Evolutionary conservation across 1,140 invertebrate species (phyloP).

Genomic region (Phymorhynchus buccinoides): DNA sequence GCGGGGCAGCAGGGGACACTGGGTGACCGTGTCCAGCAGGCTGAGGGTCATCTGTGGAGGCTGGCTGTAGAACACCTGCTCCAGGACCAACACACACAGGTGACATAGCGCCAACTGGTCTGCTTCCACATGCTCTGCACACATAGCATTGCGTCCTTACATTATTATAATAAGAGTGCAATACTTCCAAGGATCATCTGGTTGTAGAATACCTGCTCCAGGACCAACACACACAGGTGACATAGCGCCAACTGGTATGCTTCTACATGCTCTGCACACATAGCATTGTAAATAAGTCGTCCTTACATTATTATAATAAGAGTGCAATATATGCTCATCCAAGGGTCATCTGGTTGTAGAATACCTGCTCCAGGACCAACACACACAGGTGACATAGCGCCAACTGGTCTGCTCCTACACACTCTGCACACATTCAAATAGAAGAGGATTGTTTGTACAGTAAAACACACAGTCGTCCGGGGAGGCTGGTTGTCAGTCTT

Average conservation of each 20-base stretch:
- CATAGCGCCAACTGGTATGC: not conserved
- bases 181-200: too few species aligned
- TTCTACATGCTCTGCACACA: not conserved
- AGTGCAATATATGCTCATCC: too few species aligned
- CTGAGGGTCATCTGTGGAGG: not conserved
- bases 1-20: not conserved
- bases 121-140: not conserved
- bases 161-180: too few species aligned
- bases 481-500: too few species aligned
- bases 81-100: not conserved
- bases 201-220: not conserved
- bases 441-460: too few species aligned
- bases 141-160: too few species aligned
- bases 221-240: not conserved
- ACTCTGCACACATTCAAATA: not conserved
- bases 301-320: too few species aligned
- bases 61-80: not conserved
- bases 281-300: too few species aligned
- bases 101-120: not conserved
- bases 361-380: not conserved
- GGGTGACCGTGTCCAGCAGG: not conserved
- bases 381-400: not conserved
- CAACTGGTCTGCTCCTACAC: not conserved
- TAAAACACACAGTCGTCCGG: too few species aligned
- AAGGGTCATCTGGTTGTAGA: not conserved